Percentiles rank a stretch among this genome's conserved stretches.
Conservation (phyloP, 2,888 invertebrate genomes). For the Reticulitermes lucifugus region DNA sequence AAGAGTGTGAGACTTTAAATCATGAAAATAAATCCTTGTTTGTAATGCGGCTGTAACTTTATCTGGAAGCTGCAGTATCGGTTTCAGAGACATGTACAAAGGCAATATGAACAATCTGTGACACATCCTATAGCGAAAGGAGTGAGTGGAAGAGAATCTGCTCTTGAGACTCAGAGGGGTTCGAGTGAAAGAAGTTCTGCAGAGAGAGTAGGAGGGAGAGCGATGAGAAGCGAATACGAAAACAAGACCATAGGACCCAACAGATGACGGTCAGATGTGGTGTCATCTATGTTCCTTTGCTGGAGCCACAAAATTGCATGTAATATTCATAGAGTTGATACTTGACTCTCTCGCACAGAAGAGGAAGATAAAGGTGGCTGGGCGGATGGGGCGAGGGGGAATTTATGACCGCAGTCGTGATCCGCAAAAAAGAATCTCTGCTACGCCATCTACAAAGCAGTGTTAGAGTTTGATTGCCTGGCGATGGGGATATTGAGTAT, state of each 20-base stretch:
- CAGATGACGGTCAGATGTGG: slow-evolving; percentile 39
- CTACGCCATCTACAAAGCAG: slow-evolving; percentile 23
- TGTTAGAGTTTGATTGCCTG: slow-evolving; percentile 22
- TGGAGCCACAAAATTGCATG: slow-evolving; percentile 47
- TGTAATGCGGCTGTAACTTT: too few species aligned
- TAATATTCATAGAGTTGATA: slow-evolving; percentile 50
- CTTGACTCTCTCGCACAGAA: slow-evolving; percentile 21
- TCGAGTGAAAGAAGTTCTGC: neutral
- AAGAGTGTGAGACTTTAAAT: too few species aligned
- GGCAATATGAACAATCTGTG: neutral
- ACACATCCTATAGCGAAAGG: slow-evolving; percentile 13
- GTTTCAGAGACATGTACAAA: neutral
- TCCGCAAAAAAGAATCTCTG: slow-evolving; percentile 25
- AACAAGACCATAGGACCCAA: slow-evolving; percentile 12
- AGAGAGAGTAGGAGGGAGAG: neutral
- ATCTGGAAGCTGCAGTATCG: too few species aligned
- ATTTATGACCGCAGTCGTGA: slow-evolving; percentile 42
- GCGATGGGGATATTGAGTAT: neutral
- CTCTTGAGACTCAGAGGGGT: neutral
- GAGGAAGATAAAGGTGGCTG: neutral
- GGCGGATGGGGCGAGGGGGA: neutral
- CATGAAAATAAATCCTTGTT: too few species aligned
- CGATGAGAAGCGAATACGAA: slow-evolving; percentile 16
- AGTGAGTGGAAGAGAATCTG: slow-evolving; percentile 6
- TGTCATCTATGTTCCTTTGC: slow-evolving; percentile 45